A percentile compares a stretch with the other conserved stretches of the same genome.
Conservation (phyloP, 2,888 invertebrate species). For the Limnephilus lunatus region DNA sequence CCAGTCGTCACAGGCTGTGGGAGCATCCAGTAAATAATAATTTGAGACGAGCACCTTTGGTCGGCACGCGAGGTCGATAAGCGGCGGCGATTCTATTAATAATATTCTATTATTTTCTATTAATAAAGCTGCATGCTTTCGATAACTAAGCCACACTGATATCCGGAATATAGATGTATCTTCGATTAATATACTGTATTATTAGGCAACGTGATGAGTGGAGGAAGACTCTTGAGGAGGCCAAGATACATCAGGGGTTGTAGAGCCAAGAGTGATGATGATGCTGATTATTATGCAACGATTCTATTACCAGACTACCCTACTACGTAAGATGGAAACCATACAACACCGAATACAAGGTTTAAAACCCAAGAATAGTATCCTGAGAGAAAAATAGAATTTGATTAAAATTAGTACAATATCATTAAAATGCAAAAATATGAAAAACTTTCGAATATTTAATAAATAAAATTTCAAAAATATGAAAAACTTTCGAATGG, state of each 20-base stretch:
- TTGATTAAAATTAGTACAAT: not conserved
- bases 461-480: no score
- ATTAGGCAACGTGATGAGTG: not conserved
- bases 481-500: no score
- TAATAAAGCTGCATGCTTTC: conserved; percentile 4
- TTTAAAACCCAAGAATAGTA: not conserved
- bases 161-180: not conserved
- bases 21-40: not conserved
- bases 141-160: not conserved
- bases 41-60: not conserved
- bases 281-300: not conserved
- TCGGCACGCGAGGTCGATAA: not conserved
- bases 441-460: no score
- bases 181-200: not conserved
- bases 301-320: not conserved
- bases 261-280: no score
- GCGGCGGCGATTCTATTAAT: not conserved
- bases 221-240: no score
- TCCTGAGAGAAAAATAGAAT: not conserved
- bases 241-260: no score
- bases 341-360: not conserved
- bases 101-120: no score
- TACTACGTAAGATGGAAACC: not conserved
- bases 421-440: no score
- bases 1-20: not conserved